These are phyloP conservation scores for Poeciliopsis presidionis DNA, from an alignment of 2,797 vertebrate species.

Conservation along the genomic window DNA sequence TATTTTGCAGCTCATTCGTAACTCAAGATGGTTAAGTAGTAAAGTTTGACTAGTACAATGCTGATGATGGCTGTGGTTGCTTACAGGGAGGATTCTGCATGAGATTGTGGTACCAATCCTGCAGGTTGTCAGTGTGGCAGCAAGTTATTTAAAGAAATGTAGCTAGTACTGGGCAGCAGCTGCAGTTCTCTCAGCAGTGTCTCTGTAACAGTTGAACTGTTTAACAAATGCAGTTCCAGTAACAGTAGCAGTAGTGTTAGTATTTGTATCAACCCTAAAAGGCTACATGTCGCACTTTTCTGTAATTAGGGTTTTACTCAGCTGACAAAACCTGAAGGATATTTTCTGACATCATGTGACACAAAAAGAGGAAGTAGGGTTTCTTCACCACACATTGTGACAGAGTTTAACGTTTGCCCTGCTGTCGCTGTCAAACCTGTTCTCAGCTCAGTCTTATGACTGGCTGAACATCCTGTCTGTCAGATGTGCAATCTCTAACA, in stretches of 20 bases:
- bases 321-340: background rate
- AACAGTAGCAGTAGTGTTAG: background rate
- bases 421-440: background rate
- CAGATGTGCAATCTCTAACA: background rate
- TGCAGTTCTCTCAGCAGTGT: background rate
- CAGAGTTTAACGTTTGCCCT: background rate
- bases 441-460: conserved; percentile 21
- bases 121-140: background rate
- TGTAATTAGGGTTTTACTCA: background rate
- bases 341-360: conserved; percentile 29
- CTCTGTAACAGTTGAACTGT: background rate
- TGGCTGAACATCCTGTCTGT: background rate
- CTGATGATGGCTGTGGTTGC: background rate
- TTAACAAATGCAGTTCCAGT: background rate
- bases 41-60: background rate
- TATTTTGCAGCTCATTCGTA: background rate
- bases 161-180: background rate
- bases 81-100: background rate
- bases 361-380: conserved; percentile 40
- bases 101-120: background rate
- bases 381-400: conserved; percentile 11
- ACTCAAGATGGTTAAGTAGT: background rate
- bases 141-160: background rate
- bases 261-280: background rate
- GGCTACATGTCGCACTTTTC: background rate